Conservation (phyloP, 2,797 vertebrate species). For the Synaphobranchus kaupii region DNA sequence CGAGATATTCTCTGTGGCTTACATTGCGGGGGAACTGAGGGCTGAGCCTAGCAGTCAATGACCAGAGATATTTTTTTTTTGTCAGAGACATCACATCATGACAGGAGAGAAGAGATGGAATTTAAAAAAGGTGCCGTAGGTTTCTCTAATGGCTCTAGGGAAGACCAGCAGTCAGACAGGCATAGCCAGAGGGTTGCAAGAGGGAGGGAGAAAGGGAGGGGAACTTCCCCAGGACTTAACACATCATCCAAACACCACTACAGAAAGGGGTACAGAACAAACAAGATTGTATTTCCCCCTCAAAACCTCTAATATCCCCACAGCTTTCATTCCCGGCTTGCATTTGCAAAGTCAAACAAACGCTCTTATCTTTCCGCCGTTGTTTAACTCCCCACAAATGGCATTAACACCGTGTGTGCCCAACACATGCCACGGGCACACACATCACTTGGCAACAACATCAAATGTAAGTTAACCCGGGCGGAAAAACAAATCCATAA, state of each 20-base stretch:
- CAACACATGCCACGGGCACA: conserved; percentile 10
- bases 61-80: not conserved
- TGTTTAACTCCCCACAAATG: conserved; percentile 21
- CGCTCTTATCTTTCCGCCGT: conserved; percentile 21
- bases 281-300: not conserved
- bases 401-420: conserved; percentile 21
- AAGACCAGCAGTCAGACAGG: not conserved
- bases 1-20: not conserved
- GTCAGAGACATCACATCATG: not conserved
- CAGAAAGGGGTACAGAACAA: not conserved
- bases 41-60: not conserved
- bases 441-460: conserved; percentile 27
- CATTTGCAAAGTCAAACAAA: conserved; percentile 29
- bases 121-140: not conserved
- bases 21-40: not conserved
- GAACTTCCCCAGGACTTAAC: not conserved
- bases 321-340: not conserved
- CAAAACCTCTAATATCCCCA: not conserved
- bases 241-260: conserved; percentile 13
- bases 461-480: conserved; percentile 25
- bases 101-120: not conserved
- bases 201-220: not conserved
- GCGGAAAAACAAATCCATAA: conserved; percentile 19
- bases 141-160: conserved; percentile 8
- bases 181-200: not conserved